Percentiles rank a stretch among this genome's conserved stretches.
phyloP scores from a whole-genome alignment of 1,140 invertebrate species.

The Papilio aristodemus region DNA sequence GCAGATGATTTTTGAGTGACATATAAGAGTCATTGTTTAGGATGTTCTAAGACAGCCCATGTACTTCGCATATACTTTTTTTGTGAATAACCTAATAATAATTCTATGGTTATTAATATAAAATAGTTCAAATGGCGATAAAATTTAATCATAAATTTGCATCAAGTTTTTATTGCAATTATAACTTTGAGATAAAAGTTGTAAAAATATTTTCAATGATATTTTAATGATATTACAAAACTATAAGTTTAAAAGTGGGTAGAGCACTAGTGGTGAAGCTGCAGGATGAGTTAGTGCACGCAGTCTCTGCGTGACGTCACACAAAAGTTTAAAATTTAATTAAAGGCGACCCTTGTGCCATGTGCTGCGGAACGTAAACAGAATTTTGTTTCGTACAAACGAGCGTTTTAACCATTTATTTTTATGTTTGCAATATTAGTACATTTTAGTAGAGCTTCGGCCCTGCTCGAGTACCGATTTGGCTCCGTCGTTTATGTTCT shows the following conservation, averaged over 20 bases:
- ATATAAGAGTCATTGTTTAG: no score
- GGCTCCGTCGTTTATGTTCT: no score
- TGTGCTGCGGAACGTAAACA: slow-evolving; percentile 53
- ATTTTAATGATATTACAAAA: slow-evolving; percentile 23
- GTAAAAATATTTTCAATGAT: not conserved
- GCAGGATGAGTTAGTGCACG: slow-evolving; percentile 48
- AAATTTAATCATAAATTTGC: not conserved
- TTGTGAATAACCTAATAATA: no score
- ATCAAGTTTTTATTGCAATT: not conserved
- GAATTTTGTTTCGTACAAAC: slow-evolving; percentile 43
- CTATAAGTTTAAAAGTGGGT: slow-evolving; percentile 13
- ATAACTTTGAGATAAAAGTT: not conserved
- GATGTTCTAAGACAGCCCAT: no score
- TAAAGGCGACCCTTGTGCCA: slow-evolving; percentile 62
- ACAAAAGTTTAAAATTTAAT: slow-evolving; percentile 69
- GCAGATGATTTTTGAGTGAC: no score
- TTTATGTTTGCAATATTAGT: not conserved
- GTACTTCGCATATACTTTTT: no score
- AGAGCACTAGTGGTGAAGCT: not conserved
- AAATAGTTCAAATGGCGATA: not conserved
- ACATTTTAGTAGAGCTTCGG: no score
- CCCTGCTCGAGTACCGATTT: no score
- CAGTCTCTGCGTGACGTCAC: slow-evolving; percentile 54
- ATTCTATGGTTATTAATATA: no score
- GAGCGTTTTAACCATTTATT: slow-evolving; percentile 36